Evolutionary conservation across 2,888 invertebrate genomes (phyloP), one percentile per base, ranked within the genome.

Genomic region (Aleiodes testaceus): DNA sequence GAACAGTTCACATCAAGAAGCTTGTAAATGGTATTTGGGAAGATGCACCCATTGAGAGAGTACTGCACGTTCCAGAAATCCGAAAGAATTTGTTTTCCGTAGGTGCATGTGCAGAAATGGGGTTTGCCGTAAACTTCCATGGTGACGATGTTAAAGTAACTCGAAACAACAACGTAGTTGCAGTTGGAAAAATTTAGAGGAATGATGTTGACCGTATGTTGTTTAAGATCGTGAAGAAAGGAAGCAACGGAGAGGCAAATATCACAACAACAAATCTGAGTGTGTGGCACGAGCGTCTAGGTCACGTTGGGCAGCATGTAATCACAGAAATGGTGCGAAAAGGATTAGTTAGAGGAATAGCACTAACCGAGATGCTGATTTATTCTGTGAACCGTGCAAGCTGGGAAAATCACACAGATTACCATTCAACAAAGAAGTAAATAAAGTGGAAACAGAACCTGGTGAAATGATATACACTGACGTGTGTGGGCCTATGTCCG

Each of bases 331-430:
- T 72, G 22, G 69, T 69, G 11, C 12, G 66, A 36, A 61, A 69
- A 6, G 59, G 55, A 6, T 16, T 69, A 11, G 61, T 72, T 0
- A 12, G 55, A 11, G 69, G 69, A n/a, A 49, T 72, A 2, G 52
- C 18, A 14, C 2, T 70, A 9, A 11, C 44, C 3, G 11, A 59
- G 5, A 26, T 9, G 12, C 20, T 66, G 74, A 75, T 11, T 49
- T 78, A 30, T 71, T 76, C 22, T 79, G 79, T 74, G 78, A 50
- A 66, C n/a, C n/a, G 16, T 79, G 77, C 70, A 71, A 72, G 42
- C 45, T 76, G n/a, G 76, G 79, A 22, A 79, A 79, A 66, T 68
- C 75, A 47, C 76, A 78, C 70, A 66, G 76, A 61, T 70, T 9
- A 11, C 1, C 59, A 7, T 72, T 72, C 20, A 7, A 44, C n/a